phyloP scores from a whole-genome alignment of 2,113 vertebrate genomes.

The Irena cyanogastra region DNA sequence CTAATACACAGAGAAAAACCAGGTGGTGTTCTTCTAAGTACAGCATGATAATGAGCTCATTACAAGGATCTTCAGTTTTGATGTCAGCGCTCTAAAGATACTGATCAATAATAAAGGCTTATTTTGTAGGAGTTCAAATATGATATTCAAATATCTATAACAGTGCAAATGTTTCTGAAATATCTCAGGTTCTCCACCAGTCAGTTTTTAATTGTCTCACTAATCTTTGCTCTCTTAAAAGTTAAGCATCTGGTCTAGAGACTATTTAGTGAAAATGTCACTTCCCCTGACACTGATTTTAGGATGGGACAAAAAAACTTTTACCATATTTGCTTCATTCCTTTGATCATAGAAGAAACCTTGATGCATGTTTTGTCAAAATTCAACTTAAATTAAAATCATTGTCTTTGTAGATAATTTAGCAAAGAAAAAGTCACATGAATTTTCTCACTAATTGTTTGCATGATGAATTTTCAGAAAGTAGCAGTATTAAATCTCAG shows the following conservation, averaged over 20 bases:
- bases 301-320: neutral
- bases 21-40: slow-evolving; percentile 3
- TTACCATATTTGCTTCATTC: neutral
- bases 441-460: neutral
- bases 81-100: neutral
- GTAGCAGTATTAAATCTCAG: neutral
- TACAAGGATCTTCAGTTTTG: slow-evolving; percentile 32
- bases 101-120: slow-evolving; percentile 15
- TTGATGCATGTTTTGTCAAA: neutral
- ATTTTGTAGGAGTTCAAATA: neutral
- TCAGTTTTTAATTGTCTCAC: neutral
- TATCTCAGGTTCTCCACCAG: neutral
- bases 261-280: neutral
- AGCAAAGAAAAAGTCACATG: neutral
- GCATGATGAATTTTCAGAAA: neutral
- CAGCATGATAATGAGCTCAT: slow-evolving; percentile 4
- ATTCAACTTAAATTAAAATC: neutral
- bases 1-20: neutral
- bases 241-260: neutral
- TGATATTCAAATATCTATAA: neutral
- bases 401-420: neutral
- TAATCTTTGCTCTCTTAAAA: neutral
- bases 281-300: neutral
- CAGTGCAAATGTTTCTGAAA: neutral
- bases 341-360: neutral